phyloP scores from a whole-genome alignment of 2,113 vertebrate species.

The Plecturocebus donacophilus region DNA sequence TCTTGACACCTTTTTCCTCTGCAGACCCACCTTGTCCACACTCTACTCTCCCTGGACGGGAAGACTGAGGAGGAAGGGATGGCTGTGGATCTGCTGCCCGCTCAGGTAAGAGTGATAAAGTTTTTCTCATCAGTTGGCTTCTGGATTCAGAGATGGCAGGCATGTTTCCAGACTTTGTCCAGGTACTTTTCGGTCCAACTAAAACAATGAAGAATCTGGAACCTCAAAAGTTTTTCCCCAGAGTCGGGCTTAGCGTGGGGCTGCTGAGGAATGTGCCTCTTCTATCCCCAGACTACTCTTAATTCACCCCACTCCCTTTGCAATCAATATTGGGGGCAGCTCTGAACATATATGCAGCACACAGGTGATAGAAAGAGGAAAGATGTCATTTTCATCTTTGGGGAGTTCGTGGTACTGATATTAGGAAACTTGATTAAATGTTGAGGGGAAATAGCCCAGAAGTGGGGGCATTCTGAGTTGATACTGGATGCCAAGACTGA shows the following conservation, averaged over 20 bases:
- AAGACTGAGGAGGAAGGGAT: conserved; percentile 34
- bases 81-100: conserved; percentile 45
- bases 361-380: background rate
- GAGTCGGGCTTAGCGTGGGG: background rate
- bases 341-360: background rate
- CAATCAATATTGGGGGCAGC: background rate
- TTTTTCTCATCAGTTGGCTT: background rate
- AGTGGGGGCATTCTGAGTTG: background rate
- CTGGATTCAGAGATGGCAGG: background rate
- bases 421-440: background rate
- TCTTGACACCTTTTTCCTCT: background rate
- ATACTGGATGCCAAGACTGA: background rate
- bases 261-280: background rate
- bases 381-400: background rate
- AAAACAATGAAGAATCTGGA: background rate
- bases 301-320: background rate
- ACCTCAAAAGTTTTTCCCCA: background rate
- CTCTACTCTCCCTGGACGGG: background rate
- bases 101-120: conserved; percentile 14
- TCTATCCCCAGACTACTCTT: background rate
- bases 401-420: background rate
- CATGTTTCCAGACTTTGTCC: background rate
- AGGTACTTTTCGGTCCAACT: background rate
- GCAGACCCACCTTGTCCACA: background rate
- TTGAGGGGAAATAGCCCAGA: background rate